Conservation (phyloP, 2,113 vertebrate genomes). For the Meleagris gallopavo region DNA sequence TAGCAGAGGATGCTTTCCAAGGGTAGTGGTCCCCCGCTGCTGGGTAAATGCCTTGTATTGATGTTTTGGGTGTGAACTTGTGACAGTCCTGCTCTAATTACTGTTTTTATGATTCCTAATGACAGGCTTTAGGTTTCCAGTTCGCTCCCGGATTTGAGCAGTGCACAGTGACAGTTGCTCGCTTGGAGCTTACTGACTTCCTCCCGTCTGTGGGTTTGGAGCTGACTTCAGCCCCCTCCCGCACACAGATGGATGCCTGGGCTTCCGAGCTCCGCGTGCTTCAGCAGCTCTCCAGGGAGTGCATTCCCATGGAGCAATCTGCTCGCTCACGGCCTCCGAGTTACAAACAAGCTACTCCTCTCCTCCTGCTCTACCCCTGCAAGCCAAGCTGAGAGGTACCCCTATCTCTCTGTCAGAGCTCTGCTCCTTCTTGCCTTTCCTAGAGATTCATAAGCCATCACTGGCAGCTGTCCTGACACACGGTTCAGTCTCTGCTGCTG, state of each 20-base stretch:
- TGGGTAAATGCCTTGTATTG: not conserved
- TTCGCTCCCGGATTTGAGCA: slow-evolving; percentile 34
- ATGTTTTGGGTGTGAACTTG: slow-evolving; percentile 5
- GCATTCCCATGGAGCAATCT: not conserved
- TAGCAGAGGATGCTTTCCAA: not conserved
- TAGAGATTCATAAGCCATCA: not conserved
- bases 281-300: not conserved
- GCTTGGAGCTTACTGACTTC: not conserved
- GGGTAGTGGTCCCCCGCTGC: not conserved
- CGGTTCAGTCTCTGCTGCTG: not conserved
- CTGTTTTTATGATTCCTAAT: slow-evolving; percentile 56
- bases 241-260: not conserved
- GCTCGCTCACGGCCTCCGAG: not conserved
- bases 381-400: not conserved
- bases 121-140: slow-evolving; percentile 33
- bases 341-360: not conserved
- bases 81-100: slow-evolving; percentile 26
- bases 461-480: slow-evolving; percentile 4
- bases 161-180: slow-evolving; percentile 24
- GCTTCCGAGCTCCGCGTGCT: not conserved
- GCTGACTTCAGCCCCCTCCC: not conserved
- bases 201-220: not conserved
- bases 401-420: accelerated
- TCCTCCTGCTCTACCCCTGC: not conserved
- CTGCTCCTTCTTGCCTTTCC: not conserved